Evolutionary conservation across 2,113 vertebrate species (phyloP).

Genomic region (Lates calcarifer): DNA sequence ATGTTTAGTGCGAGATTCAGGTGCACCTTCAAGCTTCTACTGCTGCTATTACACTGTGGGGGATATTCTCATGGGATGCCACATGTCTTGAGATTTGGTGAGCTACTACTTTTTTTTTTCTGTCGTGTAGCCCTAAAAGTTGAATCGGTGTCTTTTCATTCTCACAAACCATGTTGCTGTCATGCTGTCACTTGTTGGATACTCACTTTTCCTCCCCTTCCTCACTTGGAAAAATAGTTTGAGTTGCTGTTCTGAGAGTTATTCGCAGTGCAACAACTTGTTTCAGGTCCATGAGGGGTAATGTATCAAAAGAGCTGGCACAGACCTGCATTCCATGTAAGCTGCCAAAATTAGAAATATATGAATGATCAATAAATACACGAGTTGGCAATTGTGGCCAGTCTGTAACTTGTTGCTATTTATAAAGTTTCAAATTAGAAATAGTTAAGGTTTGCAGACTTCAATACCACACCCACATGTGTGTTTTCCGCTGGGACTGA

Average conservation of each 20-base stretch:
- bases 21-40: slow-evolving; percentile 88
- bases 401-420: slow-evolving; percentile 57
- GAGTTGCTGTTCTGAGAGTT: slow-evolving; percentile 15
- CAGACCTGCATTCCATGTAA: background rate
- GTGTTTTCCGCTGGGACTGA: background rate
- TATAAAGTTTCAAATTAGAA: slow-evolving; percentile 10
- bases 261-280: background rate
- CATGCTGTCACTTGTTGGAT: slow-evolving; percentile 42
- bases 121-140: slow-evolving; percentile 41
- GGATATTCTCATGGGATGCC: slow-evolving; percentile 96
- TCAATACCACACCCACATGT: background rate
- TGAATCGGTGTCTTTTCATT: slow-evolving; percentile 14
- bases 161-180: background rate
- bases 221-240: background rate
- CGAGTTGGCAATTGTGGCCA: background rate
- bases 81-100: slow-evolving; percentile 98
- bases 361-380: background rate
- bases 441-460: background rate
- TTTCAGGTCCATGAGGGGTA: background rate
- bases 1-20: slow-evolving; percentile 91
- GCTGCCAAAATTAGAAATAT: slow-evolving; percentile 3
- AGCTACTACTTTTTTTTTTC: slow-evolving; percentile 74
- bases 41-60: slow-evolving; percentile 92
- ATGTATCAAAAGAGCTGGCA: slow-evolving; percentile 11
- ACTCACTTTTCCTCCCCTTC: slow-evolving; percentile 2